phyloP scores from a whole-genome alignment of 2,797 vertebrate genomes.

The Scleropages formosus region DNA sequence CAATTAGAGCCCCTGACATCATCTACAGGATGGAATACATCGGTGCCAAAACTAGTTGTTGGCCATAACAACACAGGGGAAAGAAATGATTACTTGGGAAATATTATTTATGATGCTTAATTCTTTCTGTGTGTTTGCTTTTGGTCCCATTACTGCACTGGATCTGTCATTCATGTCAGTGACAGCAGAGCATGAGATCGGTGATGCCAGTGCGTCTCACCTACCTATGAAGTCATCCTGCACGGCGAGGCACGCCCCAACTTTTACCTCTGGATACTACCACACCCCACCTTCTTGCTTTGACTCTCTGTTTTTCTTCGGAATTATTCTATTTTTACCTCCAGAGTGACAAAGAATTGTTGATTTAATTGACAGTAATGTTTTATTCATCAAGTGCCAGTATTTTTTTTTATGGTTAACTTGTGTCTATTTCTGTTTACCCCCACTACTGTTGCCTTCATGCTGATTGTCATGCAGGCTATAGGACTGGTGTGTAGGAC shows the following conservation, averaged over 20 bases:
- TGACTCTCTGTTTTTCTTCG: constrained; percentile 32
- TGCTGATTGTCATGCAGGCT: too few relatives aligned
- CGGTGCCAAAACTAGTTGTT: constrained; percentile 37
- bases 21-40: constrained; percentile 42
- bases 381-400: too few relatives aligned
- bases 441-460: too few relatives aligned
- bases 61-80: constrained; percentile 39
- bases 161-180: constrained; percentile 13
- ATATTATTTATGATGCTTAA: constrained; percentile 41
- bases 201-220: neutral
- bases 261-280: constrained; percentile 30
- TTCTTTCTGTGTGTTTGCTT: constrained; percentile 34
- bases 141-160: constrained; percentile 18
- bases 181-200: neutral
- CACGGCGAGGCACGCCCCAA: constrained; percentile 53
- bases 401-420: too few relatives aligned
- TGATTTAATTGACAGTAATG: constrained; percentile 15
- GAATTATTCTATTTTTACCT: neutral
- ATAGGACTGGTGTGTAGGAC: too few relatives aligned
- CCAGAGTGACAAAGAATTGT: constrained; percentile 23
- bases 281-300: neutral
- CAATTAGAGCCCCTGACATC: constrained; percentile 40
- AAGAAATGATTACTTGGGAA: constrained; percentile 47
- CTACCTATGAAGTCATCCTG: constrained; percentile 57
- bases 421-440: too few relatives aligned